Conservation (phyloP, 1,140 invertebrate genomes). For the Eupristina koningsbergeri region DNA sequence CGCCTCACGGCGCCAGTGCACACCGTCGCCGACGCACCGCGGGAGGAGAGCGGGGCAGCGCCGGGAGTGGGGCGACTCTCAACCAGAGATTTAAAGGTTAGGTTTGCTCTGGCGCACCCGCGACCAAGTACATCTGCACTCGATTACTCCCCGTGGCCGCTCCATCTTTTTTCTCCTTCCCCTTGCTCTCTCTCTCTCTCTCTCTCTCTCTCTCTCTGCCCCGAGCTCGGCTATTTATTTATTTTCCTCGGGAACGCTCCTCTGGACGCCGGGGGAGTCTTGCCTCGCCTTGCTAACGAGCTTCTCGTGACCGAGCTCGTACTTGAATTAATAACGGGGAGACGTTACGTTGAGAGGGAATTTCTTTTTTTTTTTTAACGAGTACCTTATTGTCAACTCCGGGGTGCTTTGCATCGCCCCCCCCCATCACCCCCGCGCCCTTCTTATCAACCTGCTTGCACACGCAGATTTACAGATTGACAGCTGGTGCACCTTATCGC, state of each 20-base stretch:
- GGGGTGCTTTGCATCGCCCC: too few relatives aligned
- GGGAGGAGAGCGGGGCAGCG: conserved; percentile 10
- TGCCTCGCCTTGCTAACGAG: too few relatives aligned
- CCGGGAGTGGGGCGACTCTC: neutral
- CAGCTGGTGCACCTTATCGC: too few relatives aligned
- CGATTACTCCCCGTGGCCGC: neutral
- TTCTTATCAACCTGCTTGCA: too few relatives aligned
- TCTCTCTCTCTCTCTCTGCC: neutral
- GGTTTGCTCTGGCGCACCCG: neutral
- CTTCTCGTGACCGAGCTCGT: too few relatives aligned
- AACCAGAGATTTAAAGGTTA: conserved; percentile 23
- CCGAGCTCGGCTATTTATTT: neutral
- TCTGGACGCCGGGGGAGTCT: too few relatives aligned
- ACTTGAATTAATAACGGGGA: too few relatives aligned
- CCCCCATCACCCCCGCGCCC: too few relatives aligned
- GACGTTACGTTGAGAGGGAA: too few relatives aligned
- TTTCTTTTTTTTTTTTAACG: too few relatives aligned
- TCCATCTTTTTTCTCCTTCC: neutral
- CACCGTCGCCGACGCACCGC: conserved; percentile 50
- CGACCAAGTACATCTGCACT: neutral
- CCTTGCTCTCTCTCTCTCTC: neutral
- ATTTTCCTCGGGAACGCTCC: neutral
- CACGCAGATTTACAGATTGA: too few relatives aligned
- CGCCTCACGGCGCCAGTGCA: conserved; percentile 33
- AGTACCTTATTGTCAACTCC: too few relatives aligned